Conservation (phyloP, 2,888 invertebrate genomes). For the Embidobia sp. region DNA sequence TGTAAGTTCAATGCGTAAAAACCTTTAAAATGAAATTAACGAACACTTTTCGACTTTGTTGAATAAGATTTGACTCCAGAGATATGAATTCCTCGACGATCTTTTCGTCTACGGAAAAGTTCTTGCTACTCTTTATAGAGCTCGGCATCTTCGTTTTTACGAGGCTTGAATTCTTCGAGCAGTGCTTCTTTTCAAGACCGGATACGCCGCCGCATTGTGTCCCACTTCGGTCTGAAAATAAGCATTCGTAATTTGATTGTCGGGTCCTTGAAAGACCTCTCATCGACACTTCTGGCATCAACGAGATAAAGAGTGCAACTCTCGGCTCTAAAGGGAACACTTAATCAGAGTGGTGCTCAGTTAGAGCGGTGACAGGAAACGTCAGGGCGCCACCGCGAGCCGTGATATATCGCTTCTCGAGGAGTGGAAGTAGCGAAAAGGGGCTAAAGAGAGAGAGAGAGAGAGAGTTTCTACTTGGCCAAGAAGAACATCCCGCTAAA, state of each 20-base stretch:
- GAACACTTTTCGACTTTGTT: conserved; percentile 1
- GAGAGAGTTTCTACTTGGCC: conserved; percentile 66
- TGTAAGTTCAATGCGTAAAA: too few species aligned
- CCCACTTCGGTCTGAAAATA: conserved; percentile 36
- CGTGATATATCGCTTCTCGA: conserved; percentile 67
- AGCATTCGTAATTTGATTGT: conserved; percentile 54
- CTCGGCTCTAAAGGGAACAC: conserved; percentile 73
- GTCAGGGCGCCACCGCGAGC: conserved; percentile 71
- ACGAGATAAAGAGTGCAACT: conserved; percentile 72
- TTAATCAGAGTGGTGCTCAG: conserved; percentile 79
- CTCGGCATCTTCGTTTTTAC: too few species aligned
- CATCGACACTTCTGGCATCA: conserved; percentile 65
- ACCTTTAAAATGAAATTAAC: too few species aligned
- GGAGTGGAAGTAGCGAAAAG: conserved; percentile 66
- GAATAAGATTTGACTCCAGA: too few species aligned
- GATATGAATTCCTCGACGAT: too few species aligned
- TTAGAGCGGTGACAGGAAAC: conserved; percentile 78
- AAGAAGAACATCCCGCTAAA: conserved; percentile 67
- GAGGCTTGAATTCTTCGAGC: too few species aligned
- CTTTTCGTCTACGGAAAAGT: too few species aligned
- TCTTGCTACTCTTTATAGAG: too few species aligned
- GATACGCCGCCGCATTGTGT: conserved; percentile 37
- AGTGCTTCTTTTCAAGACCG: too few species aligned
- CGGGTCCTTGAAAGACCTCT: conserved; percentile 43
- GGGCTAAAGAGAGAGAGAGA: conserved; percentile 62